Evolutionary conservation across 2,113 vertebrate species (phyloP).

Genomic region (Chaetura pelagica): DNA sequence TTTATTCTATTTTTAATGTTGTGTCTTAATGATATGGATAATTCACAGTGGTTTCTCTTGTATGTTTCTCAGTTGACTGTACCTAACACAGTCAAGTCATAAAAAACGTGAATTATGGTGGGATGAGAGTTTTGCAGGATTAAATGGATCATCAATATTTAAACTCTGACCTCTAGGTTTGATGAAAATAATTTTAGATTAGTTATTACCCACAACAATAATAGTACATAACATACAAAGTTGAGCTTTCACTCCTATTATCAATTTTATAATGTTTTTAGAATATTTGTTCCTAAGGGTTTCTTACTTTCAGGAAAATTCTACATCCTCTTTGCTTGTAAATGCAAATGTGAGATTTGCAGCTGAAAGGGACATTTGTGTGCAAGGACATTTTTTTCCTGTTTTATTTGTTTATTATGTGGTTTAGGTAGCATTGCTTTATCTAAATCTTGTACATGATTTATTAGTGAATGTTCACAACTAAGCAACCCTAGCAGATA

Average conservation of each 20-base stretch:
- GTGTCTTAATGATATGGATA: neutral
- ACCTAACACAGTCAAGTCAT: neutral
- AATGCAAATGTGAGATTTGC: neutral
- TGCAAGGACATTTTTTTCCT: neutral
- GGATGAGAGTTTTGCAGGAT: neutral
- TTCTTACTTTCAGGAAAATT: neutral
- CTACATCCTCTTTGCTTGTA: neutral
- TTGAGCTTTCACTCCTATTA: neutral
- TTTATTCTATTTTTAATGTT: neutral
- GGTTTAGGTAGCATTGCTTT: neutral
- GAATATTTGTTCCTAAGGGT: neutral
- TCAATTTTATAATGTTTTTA: neutral
- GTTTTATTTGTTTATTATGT: neutral
- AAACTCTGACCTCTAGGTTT: neutral
- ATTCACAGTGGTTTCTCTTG: neutral
- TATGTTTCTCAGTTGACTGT: neutral
- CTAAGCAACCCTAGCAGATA: neutral
- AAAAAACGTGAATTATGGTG: neutral
- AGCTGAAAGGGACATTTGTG: neutral
- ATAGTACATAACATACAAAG: neutral
- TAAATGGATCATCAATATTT: neutral
- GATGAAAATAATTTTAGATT: neutral
- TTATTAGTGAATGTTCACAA: neutral
- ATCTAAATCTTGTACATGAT: neutral
- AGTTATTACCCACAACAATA: neutral